These are phyloP conservation scores for Uloborus diversus DNA, from an alignment of 1,140 invertebrate species.

Conservation along the genomic window DNA sequence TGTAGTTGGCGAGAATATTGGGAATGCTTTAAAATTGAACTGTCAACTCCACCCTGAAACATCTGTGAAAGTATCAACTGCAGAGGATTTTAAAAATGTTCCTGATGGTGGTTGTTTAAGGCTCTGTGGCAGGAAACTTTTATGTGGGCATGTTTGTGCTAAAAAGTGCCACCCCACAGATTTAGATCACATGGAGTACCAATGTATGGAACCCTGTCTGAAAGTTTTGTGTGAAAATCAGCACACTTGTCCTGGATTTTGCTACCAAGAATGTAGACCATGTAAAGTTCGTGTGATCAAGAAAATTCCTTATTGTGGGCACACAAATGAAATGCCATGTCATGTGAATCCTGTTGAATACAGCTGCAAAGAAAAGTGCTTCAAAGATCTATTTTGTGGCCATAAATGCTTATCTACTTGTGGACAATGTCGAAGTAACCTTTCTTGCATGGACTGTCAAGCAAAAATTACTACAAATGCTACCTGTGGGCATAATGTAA, in stretches of 20 bases:
- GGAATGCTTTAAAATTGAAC: slow-evolving; percentile 62
- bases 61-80: slow-evolving; percentile 20
- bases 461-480: background rate
- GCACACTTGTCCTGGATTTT: background rate
- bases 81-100: slow-evolving; percentile 44
- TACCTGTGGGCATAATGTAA: background rate
- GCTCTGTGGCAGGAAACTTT: slow-evolving; percentile 28
- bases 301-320: background rate
- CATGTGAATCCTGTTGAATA: background rate
- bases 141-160: slow-evolving; percentile 58
- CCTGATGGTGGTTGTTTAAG: slow-evolving; percentile 52
- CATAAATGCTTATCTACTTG: background rate
- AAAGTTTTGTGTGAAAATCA: slow-evolving; percentile 11
- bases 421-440: background rate
- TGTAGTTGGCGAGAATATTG: slow-evolving; percentile 56
- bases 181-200: slow-evolving; percentile 22
- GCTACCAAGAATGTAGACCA: background rate
- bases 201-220: slow-evolving; percentile 53
- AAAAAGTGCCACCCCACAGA: slow-evolving; percentile 51
- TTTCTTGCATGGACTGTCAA: background rate
- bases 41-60: slow-evolving; percentile 67
- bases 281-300: background rate
- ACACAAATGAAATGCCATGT: background rate
- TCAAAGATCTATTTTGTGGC: background rate
- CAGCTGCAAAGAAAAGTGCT: background rate